A percentile compares a stretch with the other conserved stretches of the same genome.
Conservation (phyloP, 2,113 vertebrate genomes). For the Notothenia rossii region DNA sequence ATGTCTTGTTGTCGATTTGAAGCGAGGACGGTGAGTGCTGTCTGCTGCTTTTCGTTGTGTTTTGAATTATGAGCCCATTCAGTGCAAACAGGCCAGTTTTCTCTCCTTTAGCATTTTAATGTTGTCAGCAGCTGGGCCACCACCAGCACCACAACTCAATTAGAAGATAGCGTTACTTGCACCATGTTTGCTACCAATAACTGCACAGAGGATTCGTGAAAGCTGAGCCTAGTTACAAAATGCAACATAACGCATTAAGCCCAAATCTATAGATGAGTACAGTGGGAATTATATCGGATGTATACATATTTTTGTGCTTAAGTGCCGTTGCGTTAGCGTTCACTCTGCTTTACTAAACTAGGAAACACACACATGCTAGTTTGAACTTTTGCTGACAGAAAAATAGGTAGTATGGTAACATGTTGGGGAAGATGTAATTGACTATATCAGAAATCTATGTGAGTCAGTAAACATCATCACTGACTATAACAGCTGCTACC, state of each 20-base stretch:
- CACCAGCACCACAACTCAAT: background rate
- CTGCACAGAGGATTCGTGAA: background rate
- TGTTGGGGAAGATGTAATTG: background rate
- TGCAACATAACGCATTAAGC: background rate
- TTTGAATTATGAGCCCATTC: conserved; percentile 4
- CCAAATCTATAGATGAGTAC: background rate
- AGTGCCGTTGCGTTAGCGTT: background rate
- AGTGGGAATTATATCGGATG: no score
- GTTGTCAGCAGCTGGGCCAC: conserved; percentile 43
- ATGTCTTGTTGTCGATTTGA: conserved; percentile 59
- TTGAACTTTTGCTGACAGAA: background rate
- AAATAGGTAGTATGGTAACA: no score
- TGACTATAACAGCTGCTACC: background rate
- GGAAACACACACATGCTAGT: background rate
- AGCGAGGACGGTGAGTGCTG: conserved; percentile 66
- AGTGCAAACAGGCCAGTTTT: background rate
- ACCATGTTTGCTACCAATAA: background rate
- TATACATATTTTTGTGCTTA: background rate
- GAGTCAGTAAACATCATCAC: background rate
- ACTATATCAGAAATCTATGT: no score
- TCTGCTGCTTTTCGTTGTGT: conserved; percentile 21
- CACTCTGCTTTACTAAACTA: background rate
- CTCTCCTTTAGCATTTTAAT: conserved; percentile 1
- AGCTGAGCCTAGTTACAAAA: background rate
- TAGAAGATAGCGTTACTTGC: background rate